Base-by-base conservation (phyloP, 1,140 invertebrate genomes). In the Solen grandis region DNA sequence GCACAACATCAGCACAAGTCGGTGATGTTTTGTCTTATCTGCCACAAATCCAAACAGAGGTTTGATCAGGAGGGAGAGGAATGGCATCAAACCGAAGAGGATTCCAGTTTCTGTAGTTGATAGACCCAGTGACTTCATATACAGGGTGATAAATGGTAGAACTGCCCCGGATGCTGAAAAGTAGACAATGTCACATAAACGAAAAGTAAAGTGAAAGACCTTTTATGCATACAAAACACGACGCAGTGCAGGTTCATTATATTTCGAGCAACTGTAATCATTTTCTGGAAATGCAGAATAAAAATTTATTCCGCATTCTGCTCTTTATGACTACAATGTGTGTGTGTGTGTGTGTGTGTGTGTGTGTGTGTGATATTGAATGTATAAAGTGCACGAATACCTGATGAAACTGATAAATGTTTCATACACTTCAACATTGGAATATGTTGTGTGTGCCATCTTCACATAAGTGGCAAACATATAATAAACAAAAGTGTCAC, bases 71-170 rank as follows among this genome's bases (percentile, higher is more conserved):
- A 97, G 93, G 35, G 96, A 96, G 86, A 95, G 94, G 81, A 97
- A 95, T 54, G 96, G 96, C 2, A 97, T 90, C 63, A 96, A 93
- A 82, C 95, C 95, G 85, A 96, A 97, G 82, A 97, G 95, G 46
- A 97, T 94, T 31, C 96, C 94, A n/a, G 94, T 92, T 72, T 95
- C 94, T 41, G 96, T 95, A 8, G 96, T 94, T 77, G 95, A 95
- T 87, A 97, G 96, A 60, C 97, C 96, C 65, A 97, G 92, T 89
- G 97, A 96, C 78, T 95, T 94, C 13, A 96, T 96, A 89, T 96
- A 95, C 3, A 95, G 95, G 31, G 96, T 95, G 79, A 97, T 92
- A 92, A 97, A 97, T 65, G 96, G 96, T 38, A 97, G 94, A 54
- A 97, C 92, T 46, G 95, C 95, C 59, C 96, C 96, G 55, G 96